Base-by-base conservation (phyloP, 2,797 vertebrate genomes). In the Capromys pilorides region DNA sequence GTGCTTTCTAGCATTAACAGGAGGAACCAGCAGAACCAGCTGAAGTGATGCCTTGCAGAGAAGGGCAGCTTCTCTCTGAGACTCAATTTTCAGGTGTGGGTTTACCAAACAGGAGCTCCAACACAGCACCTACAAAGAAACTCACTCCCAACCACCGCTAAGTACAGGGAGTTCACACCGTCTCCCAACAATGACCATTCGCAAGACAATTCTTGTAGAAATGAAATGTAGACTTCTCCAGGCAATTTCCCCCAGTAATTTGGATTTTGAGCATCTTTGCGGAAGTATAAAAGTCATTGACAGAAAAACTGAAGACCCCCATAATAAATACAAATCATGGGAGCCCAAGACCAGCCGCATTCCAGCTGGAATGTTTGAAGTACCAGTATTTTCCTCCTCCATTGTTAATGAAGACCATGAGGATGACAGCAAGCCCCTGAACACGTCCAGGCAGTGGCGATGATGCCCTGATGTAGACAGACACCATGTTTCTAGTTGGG, bases 281-380 rank as follows among this genome's bases (percentile, higher is more conserved):
- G 98, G 98, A 87, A 99, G 98, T 96, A 98, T 67, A n/a, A 98
- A 98, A 95, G 98, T 99, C 97, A 99, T 94, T 0, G 99, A 99
- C 21, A 99, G 96, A 0, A 99, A 98, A 91, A 99, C 80, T 0
- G 99, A 99, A 14, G 99, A 99, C 33, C 99, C 99, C 99, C 99
- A 99, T 99, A 92, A 99, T 99, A 96, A 99, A 99, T 36, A 99
- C 99, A 98, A 99, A 99, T 99, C 99, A 99, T 28, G 99, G 99
- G 96, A 99, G 99, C 75, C 99, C 99, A 3, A 99, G 98, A 98
- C 99, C 99, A 88, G 99, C 99, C 94, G 99, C 98, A 61, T 99
- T 99, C 99, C 99, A 99, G 84, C 99, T 99, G 86, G 99, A 98
- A 0, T 99, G 99, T 97, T 97, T 99, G 97, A 99, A 99, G 98